Conservation (phyloP, 2,888 invertebrate genomes). For the Chymomyza amoena region DNA sequence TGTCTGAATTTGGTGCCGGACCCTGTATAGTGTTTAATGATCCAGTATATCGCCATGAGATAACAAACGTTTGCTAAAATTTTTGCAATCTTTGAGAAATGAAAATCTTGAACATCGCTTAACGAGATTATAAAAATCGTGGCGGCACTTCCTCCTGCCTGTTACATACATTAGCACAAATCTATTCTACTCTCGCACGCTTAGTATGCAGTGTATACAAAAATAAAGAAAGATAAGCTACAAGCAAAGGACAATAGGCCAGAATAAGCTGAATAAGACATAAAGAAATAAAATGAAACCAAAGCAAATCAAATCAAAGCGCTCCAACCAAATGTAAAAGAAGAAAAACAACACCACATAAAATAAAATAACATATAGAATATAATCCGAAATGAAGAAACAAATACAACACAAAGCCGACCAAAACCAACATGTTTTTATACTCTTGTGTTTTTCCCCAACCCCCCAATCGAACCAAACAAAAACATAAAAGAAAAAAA, state of each 20-base stretch:
- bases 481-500: conserved; percentile 34
- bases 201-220: no score
- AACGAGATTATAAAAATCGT: no score
- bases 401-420: conserved; percentile 12
- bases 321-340: conserved; percentile 43
- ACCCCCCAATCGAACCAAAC: conserved; percentile 9
- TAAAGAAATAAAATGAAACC: conserved; percentile 22
- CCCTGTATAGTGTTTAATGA: no score
- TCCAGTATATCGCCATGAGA: no score
- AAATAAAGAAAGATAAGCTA: neutral
- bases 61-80: no score
- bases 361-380: neutral
- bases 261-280: conserved; percentile 24
- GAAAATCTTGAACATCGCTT: no score
- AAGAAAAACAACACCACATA: neutral
- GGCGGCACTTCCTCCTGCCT: no score
- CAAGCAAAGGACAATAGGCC: neutral
- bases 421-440: conserved; percentile 7
- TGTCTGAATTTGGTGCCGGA: no score
- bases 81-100: no score
- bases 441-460: neutral
- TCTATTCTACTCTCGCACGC: conserved; percentile 17
- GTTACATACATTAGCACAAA: conserved; percentile 52
- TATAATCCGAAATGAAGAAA: neutral
- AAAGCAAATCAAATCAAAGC: conserved; percentile 21